Base-by-base conservation (phyloP, 2,113 vertebrate species). In the Casuarius casuarius region DNA sequence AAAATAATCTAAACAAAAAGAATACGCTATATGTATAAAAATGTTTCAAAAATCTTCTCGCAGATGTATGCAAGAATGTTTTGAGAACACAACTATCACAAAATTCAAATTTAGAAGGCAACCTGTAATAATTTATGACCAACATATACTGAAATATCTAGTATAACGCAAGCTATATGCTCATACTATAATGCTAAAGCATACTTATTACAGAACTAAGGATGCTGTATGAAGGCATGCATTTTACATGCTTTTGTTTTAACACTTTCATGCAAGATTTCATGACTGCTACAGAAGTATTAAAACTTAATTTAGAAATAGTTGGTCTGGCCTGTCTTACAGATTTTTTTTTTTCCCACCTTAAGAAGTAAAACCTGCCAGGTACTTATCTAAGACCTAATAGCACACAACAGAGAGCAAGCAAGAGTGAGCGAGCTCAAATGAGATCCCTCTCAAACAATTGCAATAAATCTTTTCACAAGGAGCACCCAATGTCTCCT, bases 351-450 rank as follows among this genome's bases (percentile, higher is more conserved):
- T 70, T 80, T 38, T 38, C 38, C 38, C 28, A 58, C 9, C 33
- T 58, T 58, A 67, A 52, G 62, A 61, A 74, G 48, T 13, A 42
- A 77, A 54, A 61, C 11, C 38, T 29, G 21, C 15, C 13, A 49
- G 31, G 26, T 58, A 68, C 23, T 52, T 26, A 35, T 38, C 38
- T 33, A 72, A 73, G n/a, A 81, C 25, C 7, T 9, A 67, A 26
- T 19, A 26, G 59, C 38, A 71, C 49, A 89, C 49, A 83, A 56
- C 48, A 54, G 7, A 81, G 31, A 72, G 72, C 5, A 61, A 66
- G 13, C 7, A 21, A 61, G 18, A 2, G 4, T 5, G 40, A 68
- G 21, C 0, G 1, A 38, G 42, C 8, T 19, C 33, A 61, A 61
- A 61, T 33, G 35, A 81, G 71, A 73, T 21, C 67, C 67, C 75